A percentile compares a stretch with the other conserved stretches of the same genome.
These are phyloP conservation scores for Eristalis intricaria DNA, from an alignment of 2,888 invertebrate genomes.

Conservation along the genomic window DNA sequence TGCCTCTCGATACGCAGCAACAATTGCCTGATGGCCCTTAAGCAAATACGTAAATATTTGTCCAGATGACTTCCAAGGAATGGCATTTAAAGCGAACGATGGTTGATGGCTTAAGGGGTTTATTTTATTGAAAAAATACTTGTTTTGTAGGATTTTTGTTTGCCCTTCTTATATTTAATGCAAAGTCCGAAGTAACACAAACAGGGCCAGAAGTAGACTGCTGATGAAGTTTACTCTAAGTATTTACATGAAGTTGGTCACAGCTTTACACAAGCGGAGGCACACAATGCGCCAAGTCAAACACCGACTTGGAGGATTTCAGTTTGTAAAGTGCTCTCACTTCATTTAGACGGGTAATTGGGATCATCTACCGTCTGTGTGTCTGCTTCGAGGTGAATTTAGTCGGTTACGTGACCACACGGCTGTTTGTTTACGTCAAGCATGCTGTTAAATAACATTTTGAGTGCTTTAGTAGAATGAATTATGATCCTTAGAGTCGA, in stretches of 20 bases:
- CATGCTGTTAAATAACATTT: no score
- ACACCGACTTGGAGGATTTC: not conserved
- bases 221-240: not conserved
- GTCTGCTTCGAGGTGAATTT: no score
- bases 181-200: not conserved
- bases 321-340: not conserved
- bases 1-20: not conserved
- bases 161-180: not conserved
- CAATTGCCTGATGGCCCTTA: not conserved
- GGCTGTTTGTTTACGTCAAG: no score
- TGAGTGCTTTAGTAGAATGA: no score
- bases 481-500: no score
- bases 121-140: not conserved
- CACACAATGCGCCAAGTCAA: not conserved
- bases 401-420: no score
- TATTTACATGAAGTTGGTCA: not conserved
- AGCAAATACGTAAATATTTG: not conserved
- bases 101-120: not conserved
- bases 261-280: not conserved
- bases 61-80: not conserved
- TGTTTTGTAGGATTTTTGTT: not conserved
- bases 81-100: not conserved
- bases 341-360: not conserved
- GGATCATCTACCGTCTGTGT: not conserved
- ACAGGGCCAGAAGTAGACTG: not conserved